phyloP scores from a whole-genome alignment of 1,140 invertebrate genomes.

The Pantala flavescens region DNA sequence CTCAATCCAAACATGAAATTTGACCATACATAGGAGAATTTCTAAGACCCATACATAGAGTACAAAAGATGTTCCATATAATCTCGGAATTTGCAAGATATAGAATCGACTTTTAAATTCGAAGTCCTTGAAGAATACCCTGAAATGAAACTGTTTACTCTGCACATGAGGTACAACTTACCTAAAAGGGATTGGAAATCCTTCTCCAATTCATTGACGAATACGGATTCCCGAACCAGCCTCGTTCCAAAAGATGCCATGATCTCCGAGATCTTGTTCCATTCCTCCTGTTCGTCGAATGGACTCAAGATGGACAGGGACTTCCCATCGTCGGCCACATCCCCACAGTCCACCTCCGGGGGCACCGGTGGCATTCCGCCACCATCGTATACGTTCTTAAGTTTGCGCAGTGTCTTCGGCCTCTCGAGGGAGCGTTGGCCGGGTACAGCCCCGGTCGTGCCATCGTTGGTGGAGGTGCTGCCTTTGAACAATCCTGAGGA shows the following conservation, averaged over 20 bases:
- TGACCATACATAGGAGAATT: too few relatives aligned
- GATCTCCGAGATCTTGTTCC: slow-evolving; percentile 89
- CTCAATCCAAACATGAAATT: too few relatives aligned
- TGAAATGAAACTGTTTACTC: too few relatives aligned
- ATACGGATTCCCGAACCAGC: slow-evolving; percentile 66
- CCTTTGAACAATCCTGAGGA: slow-evolving; percentile 61
- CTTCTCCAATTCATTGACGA: slow-evolving; percentile 70
- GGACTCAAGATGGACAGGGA: slow-evolving; percentile 67
- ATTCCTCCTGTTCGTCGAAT: slow-evolving; percentile 87
- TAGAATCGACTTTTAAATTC: too few relatives aligned
- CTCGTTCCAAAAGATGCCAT: slow-evolving; percentile 83
- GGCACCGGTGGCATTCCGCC: slow-evolving; percentile 11
- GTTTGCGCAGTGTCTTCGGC: slow-evolving; percentile 59
- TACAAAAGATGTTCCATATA: too few relatives aligned
- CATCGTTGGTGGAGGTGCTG: slow-evolving; percentile 37
- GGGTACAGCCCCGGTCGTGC: slow-evolving; percentile 25
- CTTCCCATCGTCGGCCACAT: slow-evolving; percentile 16
- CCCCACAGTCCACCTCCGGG: slow-evolving; percentile 28
- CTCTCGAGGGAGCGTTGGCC: slow-evolving; percentile 49
- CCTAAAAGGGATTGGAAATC: slow-evolving; percentile 64
- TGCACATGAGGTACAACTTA: slow-evolving; percentile 24
- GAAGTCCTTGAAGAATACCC: too few relatives aligned
- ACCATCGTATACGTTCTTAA: slow-evolving; percentile 43
- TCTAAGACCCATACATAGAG: too few relatives aligned
- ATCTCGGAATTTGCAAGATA: too few relatives aligned